phyloP scores from a whole-genome alignment of 2,888 invertebrate genomes.

The Drosophila meridionalis region DNA sequence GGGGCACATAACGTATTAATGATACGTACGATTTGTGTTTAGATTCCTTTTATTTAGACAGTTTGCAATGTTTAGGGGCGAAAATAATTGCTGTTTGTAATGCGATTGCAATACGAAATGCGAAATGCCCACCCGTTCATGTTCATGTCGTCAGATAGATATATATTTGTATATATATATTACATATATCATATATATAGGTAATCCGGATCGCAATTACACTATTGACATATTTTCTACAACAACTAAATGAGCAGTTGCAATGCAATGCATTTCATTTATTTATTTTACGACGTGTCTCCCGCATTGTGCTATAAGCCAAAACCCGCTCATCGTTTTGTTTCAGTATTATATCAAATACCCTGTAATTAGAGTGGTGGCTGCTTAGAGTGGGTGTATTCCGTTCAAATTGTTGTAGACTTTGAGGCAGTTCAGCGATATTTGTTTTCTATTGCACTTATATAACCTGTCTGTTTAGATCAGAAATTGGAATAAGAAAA shows the following conservation, averaged over 20 bases:
- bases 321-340: constrained; percentile 3
- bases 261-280: constrained; percentile 41
- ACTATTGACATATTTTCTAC: constrained; percentile 67
- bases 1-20: constrained; percentile 26
- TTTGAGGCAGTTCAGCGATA: background rate
- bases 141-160: constrained; percentile 15
- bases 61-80: constrained; percentile 21
- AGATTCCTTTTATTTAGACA: constrained; percentile 37
- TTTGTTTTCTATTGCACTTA: background rate
- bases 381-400: background rate
- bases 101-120: constrained; percentile 29
- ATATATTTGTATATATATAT: background rate
- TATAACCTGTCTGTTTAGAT: background rate
- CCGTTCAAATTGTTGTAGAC: background rate
- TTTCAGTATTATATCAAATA: constrained; percentile 9
- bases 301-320: constrained; percentile 6
- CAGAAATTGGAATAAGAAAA: too few relatives aligned
- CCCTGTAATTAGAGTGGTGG: constrained; percentile 5
- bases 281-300: constrained; percentile 13
- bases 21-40: constrained; percentile 24
- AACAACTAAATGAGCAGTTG: constrained; percentile 47
- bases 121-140: constrained; percentile 25
- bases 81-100: constrained; percentile 39
- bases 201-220: constrained; percentile 47
- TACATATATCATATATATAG: background rate